Base-by-base conservation (phyloP, 1,140 invertebrate species). In the Leucophenga varia region DNA sequence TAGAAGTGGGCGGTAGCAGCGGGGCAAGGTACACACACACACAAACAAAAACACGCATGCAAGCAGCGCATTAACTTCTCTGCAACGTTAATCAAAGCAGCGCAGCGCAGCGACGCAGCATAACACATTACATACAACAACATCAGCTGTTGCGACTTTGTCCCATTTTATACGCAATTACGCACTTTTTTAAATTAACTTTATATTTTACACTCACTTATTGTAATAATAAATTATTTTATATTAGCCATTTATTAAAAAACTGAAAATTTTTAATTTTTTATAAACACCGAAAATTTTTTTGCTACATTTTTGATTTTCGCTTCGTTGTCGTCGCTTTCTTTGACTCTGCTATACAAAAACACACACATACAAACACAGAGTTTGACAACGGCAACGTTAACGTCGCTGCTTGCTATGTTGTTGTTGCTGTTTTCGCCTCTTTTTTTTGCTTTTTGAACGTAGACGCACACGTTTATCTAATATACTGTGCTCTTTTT, bases 81-180 rank as follows among this genome's bases (percentile, higher is more conserved):
- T 32, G 30, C 17, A 35, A 37, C 36, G n/a, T n/a, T n/a, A 31
- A 18, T 30, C 13, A 42, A 10, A 39, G 28, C 39, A 25, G 39
- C 38, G 38, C 45, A 16, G 43, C 14, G 44, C 37, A 45, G 8
- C 7, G 12, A 34, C 5, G 16, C 12, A 34, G 7, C 13, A 47
- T 43, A 38, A 53, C 43, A 20, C 39, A 17, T 25, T 49, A 46
- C 45, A n/a, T 28, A 30, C 42, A 55, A 48, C 52, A 47, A 43
- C 57, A 65, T 65, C 63, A 65, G 63, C 63, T 65, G 63, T 65
- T 65, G 63, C 63, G 36, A 65, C 56, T 65, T 59, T 31, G 35
- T 40, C 46, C 36, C 32, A 47, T 55, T 47, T 46, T 35, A 40
- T 45, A 50, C 53, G 44, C 48, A 63, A 28, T 39, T 47, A 65